Percentiles rank a stretch among this genome's conserved stretches.
Conservation (phyloP, 2,888 invertebrate species). For the Scotopteryx bipunctaria region DNA sequence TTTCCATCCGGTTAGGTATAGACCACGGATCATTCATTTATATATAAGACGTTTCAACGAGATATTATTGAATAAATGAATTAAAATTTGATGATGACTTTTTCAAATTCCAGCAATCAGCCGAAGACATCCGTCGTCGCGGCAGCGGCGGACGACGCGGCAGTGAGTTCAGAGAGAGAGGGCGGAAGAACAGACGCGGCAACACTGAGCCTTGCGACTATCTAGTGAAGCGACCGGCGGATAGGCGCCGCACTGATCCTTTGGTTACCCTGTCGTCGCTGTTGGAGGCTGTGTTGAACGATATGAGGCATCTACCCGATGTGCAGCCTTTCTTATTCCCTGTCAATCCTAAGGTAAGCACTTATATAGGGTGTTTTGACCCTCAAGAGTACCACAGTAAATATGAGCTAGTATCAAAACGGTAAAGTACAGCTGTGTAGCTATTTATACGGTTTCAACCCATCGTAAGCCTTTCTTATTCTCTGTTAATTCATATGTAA, state of each 20-base stretch:
- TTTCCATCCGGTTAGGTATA: too few relatives aligned
- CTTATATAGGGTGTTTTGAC: too few relatives aligned
- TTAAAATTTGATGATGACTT: too few relatives aligned
- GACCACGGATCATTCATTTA: too few relatives aligned
- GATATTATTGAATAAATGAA: too few relatives aligned
- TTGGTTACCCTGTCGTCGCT: constrained; percentile 96
- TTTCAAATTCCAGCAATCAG: constrained; percentile 86
- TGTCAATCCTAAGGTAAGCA: constrained; percentile 92
- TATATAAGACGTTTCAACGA: too few relatives aligned
- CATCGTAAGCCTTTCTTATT: too few relatives aligned
- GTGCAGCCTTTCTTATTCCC: constrained; percentile 95
- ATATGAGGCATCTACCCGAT: constrained; percentile 95
- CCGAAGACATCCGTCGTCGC: constrained; percentile 92
- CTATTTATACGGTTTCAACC: too few relatives aligned
- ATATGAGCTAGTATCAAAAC: too few relatives aligned
- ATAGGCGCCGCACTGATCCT: constrained; percentile 97
- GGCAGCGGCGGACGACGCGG: constrained; percentile 89
- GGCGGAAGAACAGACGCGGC: constrained; percentile 60
- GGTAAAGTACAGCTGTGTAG: too few relatives aligned
- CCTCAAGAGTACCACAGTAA: too few relatives aligned
- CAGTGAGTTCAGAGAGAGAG: constrained; percentile 76
- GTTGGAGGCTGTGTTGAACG: constrained; percentile 95
- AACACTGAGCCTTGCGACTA: constrained; percentile 88
- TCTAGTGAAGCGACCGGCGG: constrained; percentile 92
- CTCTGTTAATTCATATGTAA: too few relatives aligned